These are phyloP conservation scores for Idaea biselata DNA, from an alignment of 2,888 invertebrate species.

Conservation along the genomic window DNA sequence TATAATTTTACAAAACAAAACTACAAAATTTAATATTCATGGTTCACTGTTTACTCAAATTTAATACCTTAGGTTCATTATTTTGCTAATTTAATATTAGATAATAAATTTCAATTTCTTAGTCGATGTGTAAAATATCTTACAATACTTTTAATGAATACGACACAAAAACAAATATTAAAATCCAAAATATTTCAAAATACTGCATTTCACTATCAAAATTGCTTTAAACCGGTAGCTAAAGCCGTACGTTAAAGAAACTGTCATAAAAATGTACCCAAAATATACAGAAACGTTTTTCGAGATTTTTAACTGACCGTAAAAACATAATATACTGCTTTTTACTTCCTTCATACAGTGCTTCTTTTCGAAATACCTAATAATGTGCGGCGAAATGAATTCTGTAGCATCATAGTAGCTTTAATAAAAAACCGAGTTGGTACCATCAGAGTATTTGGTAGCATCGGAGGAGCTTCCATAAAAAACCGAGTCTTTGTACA, in stretches of 20 bases:
- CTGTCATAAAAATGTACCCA: conserved; percentile 18
- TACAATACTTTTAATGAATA: no score
- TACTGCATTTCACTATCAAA: conserved; percentile 12
- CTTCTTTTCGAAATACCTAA: not conserved
- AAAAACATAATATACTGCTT: conserved; percentile 25
- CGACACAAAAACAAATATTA: no score
- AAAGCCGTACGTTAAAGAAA: conserved; percentile 17
- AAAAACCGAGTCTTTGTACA: no score
- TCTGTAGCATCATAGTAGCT: not conserved
- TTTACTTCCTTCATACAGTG: conserved; percentile 13
- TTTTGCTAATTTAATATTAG: no score
- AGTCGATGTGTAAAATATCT: no score
- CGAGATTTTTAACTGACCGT: conserved; percentile 24
- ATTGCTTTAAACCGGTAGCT: conserved; percentile 19
- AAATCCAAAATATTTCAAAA: conserved; percentile 3
- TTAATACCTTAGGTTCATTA: no score
- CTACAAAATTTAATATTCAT: no score
- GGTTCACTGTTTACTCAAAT: no score
- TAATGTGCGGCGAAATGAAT: not conserved
- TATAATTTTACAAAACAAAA: no score
- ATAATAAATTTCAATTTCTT: no score
- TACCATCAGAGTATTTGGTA: no score
- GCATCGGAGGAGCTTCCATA: no score
- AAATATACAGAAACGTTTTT: conserved; percentile 3
- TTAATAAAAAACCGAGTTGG: not conserved